phyloP scores from a whole-genome alignment of 2,797 vertebrate genomes.

The Knipowitschia caucasica region DNA sequence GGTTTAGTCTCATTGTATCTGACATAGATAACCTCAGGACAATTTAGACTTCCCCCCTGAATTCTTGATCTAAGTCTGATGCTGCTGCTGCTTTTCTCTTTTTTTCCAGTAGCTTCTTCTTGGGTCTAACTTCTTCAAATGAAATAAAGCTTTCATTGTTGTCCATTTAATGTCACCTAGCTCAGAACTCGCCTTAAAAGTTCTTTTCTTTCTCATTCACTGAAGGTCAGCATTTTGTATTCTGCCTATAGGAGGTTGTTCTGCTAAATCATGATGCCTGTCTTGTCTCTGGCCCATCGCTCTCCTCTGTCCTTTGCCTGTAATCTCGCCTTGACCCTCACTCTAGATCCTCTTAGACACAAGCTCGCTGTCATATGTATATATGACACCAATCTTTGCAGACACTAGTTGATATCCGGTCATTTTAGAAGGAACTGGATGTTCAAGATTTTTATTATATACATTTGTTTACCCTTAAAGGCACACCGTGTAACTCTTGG shows the following conservation, averaged over 20 bases:
- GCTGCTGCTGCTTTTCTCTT: conserved; percentile 3
- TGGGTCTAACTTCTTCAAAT: conserved; percentile 10
- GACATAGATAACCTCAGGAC: conserved; percentile 11
- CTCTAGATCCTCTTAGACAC: conserved; percentile 23
- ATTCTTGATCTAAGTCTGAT: conserved; percentile 4
- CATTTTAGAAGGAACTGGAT: background rate
- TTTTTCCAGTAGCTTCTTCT: background rate
- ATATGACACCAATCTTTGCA: background rate
- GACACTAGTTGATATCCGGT: background rate
- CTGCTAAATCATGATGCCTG: conserved; percentile 2
- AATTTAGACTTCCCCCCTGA: background rate
- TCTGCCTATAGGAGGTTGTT: conserved; percentile 9
- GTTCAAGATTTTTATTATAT: too few relatives aligned
- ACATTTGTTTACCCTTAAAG: too few relatives aligned
- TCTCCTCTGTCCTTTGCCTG: conserved; percentile 7
- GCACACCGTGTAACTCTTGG: too few relatives aligned
- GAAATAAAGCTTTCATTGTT: conserved; percentile 19
- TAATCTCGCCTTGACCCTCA: conserved; percentile 18
- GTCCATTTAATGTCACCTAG: conserved; percentile 44
- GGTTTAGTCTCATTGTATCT: conserved; percentile 13
- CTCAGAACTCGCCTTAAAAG: background rate
- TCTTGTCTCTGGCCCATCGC: background rate
- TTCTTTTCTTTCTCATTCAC: conserved; percentile 21
- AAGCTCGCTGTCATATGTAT: conserved; percentile 4
- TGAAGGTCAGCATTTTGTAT: conserved; percentile 25